Evolutionary conservation across 2,797 vertebrate genomes (phyloP).

Genomic region (Sebastes iracundus): DNA sequence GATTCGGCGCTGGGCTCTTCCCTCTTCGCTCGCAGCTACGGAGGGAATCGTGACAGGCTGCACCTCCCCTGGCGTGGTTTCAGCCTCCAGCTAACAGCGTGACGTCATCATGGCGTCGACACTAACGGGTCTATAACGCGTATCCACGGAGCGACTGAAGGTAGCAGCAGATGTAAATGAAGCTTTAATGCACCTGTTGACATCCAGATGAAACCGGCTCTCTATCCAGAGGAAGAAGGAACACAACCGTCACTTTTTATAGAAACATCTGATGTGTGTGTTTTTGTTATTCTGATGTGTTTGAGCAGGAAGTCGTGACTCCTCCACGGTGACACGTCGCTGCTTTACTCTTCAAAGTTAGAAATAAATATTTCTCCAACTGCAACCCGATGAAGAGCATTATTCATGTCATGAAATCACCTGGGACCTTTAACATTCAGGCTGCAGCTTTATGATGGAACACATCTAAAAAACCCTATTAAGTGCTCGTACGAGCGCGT

Average conservation of each 20-base stretch:
- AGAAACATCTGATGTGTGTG: too few relatives aligned
- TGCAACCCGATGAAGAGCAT: slow-evolving; percentile 50
- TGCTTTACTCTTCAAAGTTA: slow-evolving; percentile 39
- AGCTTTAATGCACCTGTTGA: not conserved
- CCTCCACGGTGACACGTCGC: not conserved
- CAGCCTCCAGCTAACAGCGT: too few relatives aligned
- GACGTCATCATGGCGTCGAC: too few relatives aligned
- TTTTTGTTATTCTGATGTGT: not conserved
- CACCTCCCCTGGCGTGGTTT: too few relatives aligned
- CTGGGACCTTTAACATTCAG: slow-evolving; percentile 1
- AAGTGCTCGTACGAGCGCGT: not conserved
- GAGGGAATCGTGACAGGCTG: too few relatives aligned
- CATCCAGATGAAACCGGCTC: not conserved
- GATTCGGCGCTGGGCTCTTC: too few relatives aligned
- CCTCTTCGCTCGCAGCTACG: too few relatives aligned
- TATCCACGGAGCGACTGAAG: too few relatives aligned
- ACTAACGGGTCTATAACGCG: too few relatives aligned
- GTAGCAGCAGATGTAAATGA: not conserved
- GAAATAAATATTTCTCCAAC: slow-evolving; percentile 15
- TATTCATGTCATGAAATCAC: slow-evolving; percentile 51
- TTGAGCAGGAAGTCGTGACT: slow-evolving; percentile 19
- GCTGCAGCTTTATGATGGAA: slow-evolving; percentile 39
- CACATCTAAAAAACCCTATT: slow-evolving; percentile 21
- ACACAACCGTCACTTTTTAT: not conserved
- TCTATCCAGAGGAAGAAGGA: not conserved